These are phyloP conservation scores for Brachypodius melanocephalos DNA, from an alignment of 2,113 vertebrate species.

Conservation along the genomic window DNA sequence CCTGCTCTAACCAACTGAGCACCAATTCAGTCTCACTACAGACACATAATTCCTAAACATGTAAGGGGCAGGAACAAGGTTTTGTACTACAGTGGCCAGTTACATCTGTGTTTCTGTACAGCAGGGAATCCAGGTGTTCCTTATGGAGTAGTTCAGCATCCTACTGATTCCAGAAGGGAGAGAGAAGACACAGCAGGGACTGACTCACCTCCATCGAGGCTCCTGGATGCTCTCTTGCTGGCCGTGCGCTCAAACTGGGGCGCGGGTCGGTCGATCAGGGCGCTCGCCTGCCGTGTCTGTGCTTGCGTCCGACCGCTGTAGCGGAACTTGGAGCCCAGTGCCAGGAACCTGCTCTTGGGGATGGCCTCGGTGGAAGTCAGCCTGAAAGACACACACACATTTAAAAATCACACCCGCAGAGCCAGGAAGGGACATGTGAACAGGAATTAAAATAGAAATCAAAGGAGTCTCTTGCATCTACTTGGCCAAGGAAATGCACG, in stretches of 20 bases:
- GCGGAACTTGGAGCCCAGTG: slow-evolving; percentile 94
- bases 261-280: slow-evolving; percentile 91
- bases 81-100: background rate
- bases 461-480: background rate
- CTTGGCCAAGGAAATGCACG: background rate
- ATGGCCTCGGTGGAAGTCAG: slow-evolving; percentile 92
- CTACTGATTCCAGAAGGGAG: background rate
- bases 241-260: slow-evolving; percentile 91
- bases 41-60: background rate
- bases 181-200: background rate
- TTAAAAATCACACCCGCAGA: background rate
- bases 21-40: background rate
- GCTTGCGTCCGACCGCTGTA: slow-evolving; percentile 96
- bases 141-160: background rate
- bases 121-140: background rate
- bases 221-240: slow-evolving; percentile 91
- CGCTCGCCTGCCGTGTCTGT: slow-evolving; percentile 93
- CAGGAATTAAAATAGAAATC: background rate
- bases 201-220: slow-evolving; percentile 90
- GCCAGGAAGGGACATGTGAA: background rate
- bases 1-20: background rate
- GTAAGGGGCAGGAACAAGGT: background rate
- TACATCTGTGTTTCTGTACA: fast-evolving
- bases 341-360: slow-evolving; percentile 91
- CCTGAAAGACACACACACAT: slow-evolving; percentile 54